Percentiles rank a stretch among this genome's conserved stretches.
Conservation (phyloP, 1,140 invertebrate species). For the Meteorus sp. region DNA sequence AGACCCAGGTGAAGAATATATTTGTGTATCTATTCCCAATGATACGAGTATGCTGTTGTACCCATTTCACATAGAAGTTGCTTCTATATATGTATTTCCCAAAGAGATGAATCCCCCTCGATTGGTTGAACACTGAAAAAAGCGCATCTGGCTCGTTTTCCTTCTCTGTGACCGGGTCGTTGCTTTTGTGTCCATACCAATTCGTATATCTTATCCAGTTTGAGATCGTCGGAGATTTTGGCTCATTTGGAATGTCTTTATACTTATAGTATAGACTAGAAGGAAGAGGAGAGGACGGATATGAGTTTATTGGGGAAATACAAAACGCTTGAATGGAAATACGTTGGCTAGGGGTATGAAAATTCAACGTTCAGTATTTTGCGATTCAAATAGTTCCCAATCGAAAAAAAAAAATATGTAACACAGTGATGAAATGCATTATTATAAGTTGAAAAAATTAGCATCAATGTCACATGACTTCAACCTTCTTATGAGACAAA, state of each 20-base stretch:
- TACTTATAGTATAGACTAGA: neutral
- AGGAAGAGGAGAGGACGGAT: too few relatives aligned
- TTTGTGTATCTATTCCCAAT: constrained; percentile 32
- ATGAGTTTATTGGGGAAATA: too few relatives aligned
- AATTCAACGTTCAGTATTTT: too few relatives aligned
- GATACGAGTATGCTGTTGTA: constrained; percentile 8
- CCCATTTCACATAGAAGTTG: constrained; percentile 35
- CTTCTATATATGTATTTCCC: constrained; percentile 37
- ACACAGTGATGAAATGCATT: too few relatives aligned
- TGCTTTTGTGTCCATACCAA: constrained; percentile 41
- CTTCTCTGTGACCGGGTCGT: constrained; percentile 39
- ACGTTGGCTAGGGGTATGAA: too few relatives aligned
- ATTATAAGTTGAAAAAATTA: too few relatives aligned
- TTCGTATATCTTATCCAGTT: constrained; percentile 37
- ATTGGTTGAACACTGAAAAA: constrained; percentile 36
- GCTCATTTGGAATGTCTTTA: constrained; percentile 11
- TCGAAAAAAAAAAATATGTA: too few relatives aligned
- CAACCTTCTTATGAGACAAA: too few relatives aligned
- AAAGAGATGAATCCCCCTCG: constrained; percentile 31
- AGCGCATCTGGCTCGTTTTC: constrained; percentile 49
- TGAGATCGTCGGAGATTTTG: constrained; percentile 16
- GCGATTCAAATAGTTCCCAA: too few relatives aligned
- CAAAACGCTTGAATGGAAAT: too few relatives aligned
- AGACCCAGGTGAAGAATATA: constrained; percentile 22
- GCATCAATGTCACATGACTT: too few relatives aligned